Percentiles rank a stretch among this genome's conserved stretches.
phyloP scores from a whole-genome alignment of 2,797 vertebrate species.

The Menidia menidia region DNA sequence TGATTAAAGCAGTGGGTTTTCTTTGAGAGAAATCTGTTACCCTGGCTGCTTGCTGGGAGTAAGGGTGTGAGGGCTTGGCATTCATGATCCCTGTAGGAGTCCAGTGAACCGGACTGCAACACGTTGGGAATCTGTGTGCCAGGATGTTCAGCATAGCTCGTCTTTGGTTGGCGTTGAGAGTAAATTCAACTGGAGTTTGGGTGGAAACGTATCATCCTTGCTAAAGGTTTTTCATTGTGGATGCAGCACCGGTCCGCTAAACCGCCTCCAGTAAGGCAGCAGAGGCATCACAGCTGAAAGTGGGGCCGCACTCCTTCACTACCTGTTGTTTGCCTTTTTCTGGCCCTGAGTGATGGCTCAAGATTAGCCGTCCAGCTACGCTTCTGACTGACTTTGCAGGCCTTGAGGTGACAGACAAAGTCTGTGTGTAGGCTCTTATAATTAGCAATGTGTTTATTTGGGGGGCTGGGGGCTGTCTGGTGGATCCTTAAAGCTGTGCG shows the following conservation, averaged over 20 bases:
- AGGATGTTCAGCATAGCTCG: constrained; percentile 10
- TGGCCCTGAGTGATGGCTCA: constrained; percentile 41
- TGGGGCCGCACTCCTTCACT: constrained; percentile 10
- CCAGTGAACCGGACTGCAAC: constrained; percentile 56
- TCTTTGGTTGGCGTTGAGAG: neutral
- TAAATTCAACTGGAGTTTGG: neutral
- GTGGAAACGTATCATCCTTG: neutral
- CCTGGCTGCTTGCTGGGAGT: neutral
- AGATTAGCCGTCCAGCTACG: constrained; percentile 34
- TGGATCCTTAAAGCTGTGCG: constrained; percentile 41
- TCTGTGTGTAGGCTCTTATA: constrained; percentile 26
- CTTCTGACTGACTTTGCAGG: constrained; percentile 33
- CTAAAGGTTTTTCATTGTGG: neutral
- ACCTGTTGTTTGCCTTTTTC: constrained; percentile 32
- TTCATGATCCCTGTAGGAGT: constrained; percentile 58
- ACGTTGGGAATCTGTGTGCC: constrained; percentile 46
- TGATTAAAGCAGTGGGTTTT: constrained; percentile 36
- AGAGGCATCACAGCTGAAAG: constrained; percentile 25
- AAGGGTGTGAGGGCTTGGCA: constrained; percentile 32
- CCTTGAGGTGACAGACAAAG: constrained; percentile 45
- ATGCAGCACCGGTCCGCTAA: too few species aligned
- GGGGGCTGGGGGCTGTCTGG: constrained; percentile 11
- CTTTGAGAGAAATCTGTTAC: constrained; percentile 33
- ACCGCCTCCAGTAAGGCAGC: constrained; percentile 16
- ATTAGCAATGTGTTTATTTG: constrained; percentile 33